These are phyloP conservation scores for Mastigias papua DNA, from an alignment of 30 jellyfish, hydroid and myxozoan species.

Conservation along the genomic window DNA sequence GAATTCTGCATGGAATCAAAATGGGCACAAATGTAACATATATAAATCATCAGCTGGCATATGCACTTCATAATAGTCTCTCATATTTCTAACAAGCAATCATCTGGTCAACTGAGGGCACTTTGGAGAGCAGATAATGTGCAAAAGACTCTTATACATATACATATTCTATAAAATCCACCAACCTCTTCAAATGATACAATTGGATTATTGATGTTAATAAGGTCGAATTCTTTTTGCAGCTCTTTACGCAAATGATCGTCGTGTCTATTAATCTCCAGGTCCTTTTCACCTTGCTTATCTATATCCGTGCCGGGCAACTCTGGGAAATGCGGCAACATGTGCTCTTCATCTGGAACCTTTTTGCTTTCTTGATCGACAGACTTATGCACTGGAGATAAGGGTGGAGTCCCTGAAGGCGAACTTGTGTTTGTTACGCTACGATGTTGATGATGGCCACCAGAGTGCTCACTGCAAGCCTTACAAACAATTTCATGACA, in stretches of 20 bases:
- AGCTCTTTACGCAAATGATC: constrained; percentile 38
- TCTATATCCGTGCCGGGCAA: neutral
- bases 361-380: constrained; percentile 32
- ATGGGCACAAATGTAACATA: no score
- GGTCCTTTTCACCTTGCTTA: constrained; percentile 29
- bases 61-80: no score
- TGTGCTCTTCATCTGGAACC: constrained; percentile 24
- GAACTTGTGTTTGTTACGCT: constrained; percentile 32
- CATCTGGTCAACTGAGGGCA: no score
- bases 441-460: constrained; percentile 52
- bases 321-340: neutral
- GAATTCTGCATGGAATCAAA: no score
- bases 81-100: no score
- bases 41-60: no score
- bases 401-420: constrained; percentile 54
- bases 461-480: constrained; percentile 80
- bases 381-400: constrained; percentile 45
- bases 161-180: no score
- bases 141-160: no score
- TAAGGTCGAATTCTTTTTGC: constrained; percentile 89
- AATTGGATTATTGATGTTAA: constrained; percentile 84
- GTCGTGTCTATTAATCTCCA: constrained; percentile 20
- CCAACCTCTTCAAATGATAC: constrained; percentile 85
- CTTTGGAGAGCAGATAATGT: no score
- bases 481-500: neutral